These are phyloP conservation scores for Maniola jurtina DNA, from an alignment of 1,140 invertebrate genomes.

Conservation along the genomic window DNA sequence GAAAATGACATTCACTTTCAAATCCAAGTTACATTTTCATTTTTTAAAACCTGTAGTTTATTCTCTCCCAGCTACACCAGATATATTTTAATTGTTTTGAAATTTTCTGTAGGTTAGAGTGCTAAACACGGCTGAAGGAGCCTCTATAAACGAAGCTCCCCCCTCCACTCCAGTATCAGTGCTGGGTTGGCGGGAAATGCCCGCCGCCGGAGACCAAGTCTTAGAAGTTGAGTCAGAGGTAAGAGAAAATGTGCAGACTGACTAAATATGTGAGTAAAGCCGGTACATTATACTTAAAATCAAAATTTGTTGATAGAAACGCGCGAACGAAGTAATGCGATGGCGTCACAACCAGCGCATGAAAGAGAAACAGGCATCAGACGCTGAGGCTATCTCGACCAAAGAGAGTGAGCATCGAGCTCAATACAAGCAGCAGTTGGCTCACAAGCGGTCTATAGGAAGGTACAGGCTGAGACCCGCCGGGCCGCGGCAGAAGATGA, in stretches of 20 bases:
- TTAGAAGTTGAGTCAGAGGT: slow-evolving; percentile 90
- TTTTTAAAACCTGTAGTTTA: too few species aligned
- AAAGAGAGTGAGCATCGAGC: slow-evolving; percentile 85
- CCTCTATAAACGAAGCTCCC: slow-evolving; percentile 82
- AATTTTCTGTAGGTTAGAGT: slow-evolving; percentile 81
- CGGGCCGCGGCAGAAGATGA: slow-evolving; percentile 81
- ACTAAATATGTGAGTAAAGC: too few species aligned
- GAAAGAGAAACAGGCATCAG: slow-evolving; percentile 82
- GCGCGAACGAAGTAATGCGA: slow-evolving; percentile 85
- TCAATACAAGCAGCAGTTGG: slow-evolving; percentile 84
- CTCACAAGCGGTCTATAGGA: slow-evolving; percentile 81
- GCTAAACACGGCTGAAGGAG: slow-evolving; percentile 91
- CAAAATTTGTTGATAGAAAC: slow-evolving; percentile 73
- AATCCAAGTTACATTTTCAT: too few species aligned
- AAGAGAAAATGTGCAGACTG: not conserved
- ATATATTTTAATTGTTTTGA: too few species aligned
- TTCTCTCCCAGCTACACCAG: too few species aligned
- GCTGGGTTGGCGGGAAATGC: slow-evolving; percentile 93
- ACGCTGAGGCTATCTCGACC: slow-evolving; percentile 81
- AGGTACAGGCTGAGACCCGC: slow-evolving; percentile 68
- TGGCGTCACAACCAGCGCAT: slow-evolving; percentile 80
- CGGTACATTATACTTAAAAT: too few species aligned
- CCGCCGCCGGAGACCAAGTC: slow-evolving; percentile 91
- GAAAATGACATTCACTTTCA: too few species aligned
- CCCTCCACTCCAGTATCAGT: slow-evolving; percentile 93